A percentile compares a stretch with the other conserved stretches of the same genome.
Evolutionary conservation across 2,113 vertebrate genomes (phyloP).

Genomic region (Clarias gariepinus): DNA sequence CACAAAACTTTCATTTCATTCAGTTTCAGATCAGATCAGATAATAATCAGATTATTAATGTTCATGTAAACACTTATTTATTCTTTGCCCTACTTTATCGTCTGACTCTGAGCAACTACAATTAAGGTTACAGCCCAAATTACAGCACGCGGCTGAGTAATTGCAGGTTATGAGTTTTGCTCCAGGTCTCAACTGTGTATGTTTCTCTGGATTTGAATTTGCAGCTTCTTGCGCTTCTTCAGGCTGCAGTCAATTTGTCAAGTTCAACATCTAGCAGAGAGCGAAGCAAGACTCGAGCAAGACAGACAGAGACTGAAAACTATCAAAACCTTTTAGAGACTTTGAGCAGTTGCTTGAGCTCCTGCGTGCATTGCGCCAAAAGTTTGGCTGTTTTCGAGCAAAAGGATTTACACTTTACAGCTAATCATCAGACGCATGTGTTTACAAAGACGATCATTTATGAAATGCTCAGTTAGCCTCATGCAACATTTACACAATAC

Average conservation of each 20-base stretch:
- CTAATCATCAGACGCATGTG: not conserved
- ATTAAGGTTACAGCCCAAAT: not conserved
- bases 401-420: not conserved
- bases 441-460: not conserved
- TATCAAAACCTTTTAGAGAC: not conserved
- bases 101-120: not conserved
- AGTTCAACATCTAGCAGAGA: not conserved
- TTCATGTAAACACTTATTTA: not conserved
- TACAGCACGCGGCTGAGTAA: not conserved
- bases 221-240: not conserved
- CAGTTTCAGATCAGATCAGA: not conserved
- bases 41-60: not conserved
- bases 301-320: not conserved
- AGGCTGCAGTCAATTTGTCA: not conserved
- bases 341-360: not conserved
- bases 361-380: not conserved
- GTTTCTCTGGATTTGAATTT: not conserved
- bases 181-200: not conserved
- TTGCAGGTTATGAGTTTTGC: not conserved
- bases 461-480: not conserved
- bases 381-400: not conserved
- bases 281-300: not conserved
- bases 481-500: not conserved
- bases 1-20: no score
- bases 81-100: not conserved